A percentile compares a stretch with the other conserved stretches of the same genome.
These are phyloP conservation scores for Scaptodrosophila lebanonensis DNA, from an alignment of 1,140 invertebrate species.

Conservation along the genomic window DNA sequence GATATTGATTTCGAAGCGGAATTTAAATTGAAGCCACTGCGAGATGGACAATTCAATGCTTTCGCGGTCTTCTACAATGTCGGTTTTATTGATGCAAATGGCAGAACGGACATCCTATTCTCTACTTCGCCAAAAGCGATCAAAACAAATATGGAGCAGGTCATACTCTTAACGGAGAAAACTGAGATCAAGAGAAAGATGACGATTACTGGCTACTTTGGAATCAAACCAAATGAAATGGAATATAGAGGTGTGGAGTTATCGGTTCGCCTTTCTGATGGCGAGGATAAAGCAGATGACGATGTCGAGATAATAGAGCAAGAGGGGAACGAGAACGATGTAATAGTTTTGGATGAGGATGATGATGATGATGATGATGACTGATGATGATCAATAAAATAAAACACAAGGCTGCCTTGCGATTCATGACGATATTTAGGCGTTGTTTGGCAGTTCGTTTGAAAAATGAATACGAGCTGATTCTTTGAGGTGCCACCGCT, in stretches of 20 bases:
- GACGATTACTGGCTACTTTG: conserved; percentile 8
- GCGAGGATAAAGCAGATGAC: neutral
- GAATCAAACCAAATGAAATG: conserved; percentile 4
- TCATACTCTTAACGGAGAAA: conserved; percentile 10
- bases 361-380: conserved; percentile 2
- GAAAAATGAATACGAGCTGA: conserved; percentile 41
- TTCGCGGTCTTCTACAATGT: conserved; percentile 29
- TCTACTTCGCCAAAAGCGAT: conserved; percentile 22
- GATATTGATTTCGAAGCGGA: conserved; percentile 7
- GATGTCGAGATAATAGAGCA: conserved; percentile 14
- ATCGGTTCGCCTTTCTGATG: conserved; percentile 9
- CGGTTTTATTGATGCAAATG: neutral
- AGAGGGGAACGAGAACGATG: no score
- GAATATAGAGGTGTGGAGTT: conserved; percentile 27
- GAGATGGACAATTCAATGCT: conserved; percentile 5
- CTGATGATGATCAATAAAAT: conserved; percentile 35
- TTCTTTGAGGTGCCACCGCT: no score
- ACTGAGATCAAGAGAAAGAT: conserved; percentile 1
- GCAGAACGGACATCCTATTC: conserved; percentile 10
- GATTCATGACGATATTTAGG: conserved; percentile 54
- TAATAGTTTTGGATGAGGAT: no score
- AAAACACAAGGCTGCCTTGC: no score
- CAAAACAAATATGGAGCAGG: conserved; percentile 34
- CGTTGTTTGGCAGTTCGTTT: conserved; percentile 26
- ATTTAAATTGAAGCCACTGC: conserved; percentile 4